Evolutionary conservation across 2,797 vertebrate genomes (phyloP).

Genomic region (Tragelaphus eurycerus): DNA sequence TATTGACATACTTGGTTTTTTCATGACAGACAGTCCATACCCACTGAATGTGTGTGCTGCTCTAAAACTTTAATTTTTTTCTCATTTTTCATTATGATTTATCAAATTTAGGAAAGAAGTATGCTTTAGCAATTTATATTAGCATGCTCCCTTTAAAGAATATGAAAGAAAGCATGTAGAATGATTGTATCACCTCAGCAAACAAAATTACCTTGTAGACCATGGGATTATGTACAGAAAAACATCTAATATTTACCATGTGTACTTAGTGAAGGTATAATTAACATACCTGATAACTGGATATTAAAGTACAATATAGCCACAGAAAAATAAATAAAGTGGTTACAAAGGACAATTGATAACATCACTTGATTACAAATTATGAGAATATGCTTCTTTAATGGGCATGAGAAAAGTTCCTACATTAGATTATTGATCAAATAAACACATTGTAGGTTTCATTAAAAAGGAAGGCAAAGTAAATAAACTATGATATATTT

Average conservation of each 20-base stretch:
- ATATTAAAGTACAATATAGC: conserved; percentile 38
- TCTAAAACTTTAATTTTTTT: not conserved
- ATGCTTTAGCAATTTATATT: conserved; percentile 56
- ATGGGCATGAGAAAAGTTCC: not conserved
- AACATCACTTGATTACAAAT: not conserved
- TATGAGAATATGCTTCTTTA: not conserved
- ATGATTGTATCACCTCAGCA: conserved; percentile 52
- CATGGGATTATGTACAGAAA: conserved; percentile 30
- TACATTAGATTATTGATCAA: not conserved
- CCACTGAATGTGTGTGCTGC: not conserved
- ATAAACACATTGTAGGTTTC: not conserved
- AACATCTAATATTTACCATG: conserved; percentile 53
- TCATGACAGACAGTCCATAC: not conserved
- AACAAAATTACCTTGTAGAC: conserved; percentile 54
- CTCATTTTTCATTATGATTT: conserved; percentile 58
- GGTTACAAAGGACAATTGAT: not conserved
- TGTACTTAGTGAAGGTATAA: conserved; percentile 13
- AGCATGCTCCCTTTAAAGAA: conserved; percentile 43
- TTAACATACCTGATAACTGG: conserved; percentile 60
- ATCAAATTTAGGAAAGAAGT: conserved; percentile 34
- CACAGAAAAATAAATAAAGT: not conserved
- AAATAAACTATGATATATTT: not conserved
- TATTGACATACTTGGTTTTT: not conserved
- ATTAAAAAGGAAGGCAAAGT: not conserved
- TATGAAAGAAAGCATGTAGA: conserved; percentile 51